Percentiles rank a stretch among this genome's conserved stretches.
These are phyloP conservation scores for Hoplostethus mediterraneus DNA, from an alignment of 2,797 vertebrate species.

Conservation along the genomic window DNA sequence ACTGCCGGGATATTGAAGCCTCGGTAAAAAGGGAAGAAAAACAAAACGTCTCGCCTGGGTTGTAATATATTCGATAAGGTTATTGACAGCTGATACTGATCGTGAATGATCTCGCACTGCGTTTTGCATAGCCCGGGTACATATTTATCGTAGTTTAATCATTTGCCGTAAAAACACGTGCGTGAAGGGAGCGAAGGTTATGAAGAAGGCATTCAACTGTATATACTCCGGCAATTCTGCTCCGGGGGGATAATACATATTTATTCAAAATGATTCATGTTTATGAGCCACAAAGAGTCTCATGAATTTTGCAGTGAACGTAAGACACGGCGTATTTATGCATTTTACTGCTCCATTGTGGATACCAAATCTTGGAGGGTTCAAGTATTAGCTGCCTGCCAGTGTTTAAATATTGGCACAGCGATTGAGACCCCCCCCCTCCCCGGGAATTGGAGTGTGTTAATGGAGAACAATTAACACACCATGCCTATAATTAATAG, in stretches of 20 bases:
- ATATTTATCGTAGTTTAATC: constrained; percentile 67
- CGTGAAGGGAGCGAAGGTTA: constrained; percentile 56
- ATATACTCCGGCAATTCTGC: constrained; percentile 58
- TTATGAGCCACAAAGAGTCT: constrained; percentile 70
- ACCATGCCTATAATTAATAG: not conserved
- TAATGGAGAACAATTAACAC: constrained; percentile 45
- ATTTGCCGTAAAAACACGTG: constrained; percentile 58
- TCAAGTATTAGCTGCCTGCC: constrained; percentile 52
- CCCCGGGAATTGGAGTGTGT: constrained; percentile 42
- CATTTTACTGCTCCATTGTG: constrained; percentile 70
- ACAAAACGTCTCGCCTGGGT: constrained; percentile 26
- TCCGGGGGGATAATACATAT: constrained; percentile 74
- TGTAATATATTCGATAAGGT: constrained; percentile 32
- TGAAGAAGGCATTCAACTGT: constrained; percentile 71
- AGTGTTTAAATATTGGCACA: constrained; percentile 64
- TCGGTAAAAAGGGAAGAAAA: constrained; percentile 26
- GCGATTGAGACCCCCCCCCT: constrained; percentile 21
- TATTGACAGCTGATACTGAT: constrained; percentile 15
- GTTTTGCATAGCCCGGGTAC: constrained; percentile 37
- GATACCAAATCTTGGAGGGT: constrained; percentile 56
- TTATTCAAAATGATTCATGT: constrained; percentile 77
- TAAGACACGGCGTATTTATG: constrained; percentile 59
- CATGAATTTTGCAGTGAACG: constrained; percentile 59
- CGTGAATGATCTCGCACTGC: constrained; percentile 10
- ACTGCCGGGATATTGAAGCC: constrained; percentile 30